A percentile compares a stretch with the other conserved stretches of the same genome.
phyloP scores from a whole-genome alignment of 2,888 invertebrate genomes.

The Torymus auratus region DNA sequence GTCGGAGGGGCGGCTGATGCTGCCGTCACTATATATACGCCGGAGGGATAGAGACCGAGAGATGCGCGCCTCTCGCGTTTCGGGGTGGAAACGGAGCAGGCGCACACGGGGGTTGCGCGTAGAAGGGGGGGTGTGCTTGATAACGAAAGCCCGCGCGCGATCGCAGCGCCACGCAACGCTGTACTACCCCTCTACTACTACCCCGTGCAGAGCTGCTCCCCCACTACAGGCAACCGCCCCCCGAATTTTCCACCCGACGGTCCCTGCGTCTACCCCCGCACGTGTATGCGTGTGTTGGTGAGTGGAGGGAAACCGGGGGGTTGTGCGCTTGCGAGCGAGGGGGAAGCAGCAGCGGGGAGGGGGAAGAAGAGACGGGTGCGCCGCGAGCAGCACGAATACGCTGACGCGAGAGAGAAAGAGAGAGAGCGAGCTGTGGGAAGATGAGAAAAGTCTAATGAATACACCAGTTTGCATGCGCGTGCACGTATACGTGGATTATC shows the following conservation, averaged over 20 bases:
- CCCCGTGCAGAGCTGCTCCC: neutral
- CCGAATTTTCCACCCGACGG: conserved; percentile 13
- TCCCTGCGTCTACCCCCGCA: neutral
- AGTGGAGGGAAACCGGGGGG: neutral
- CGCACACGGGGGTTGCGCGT: conserved; percentile 28
- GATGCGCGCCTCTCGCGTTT: conserved; percentile 14
- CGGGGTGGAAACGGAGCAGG: conserved; percentile 46
- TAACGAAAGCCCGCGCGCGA: too few relatives aligned
- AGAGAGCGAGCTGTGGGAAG: conserved; percentile 11
- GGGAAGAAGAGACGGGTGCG: neutral
- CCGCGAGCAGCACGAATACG: conserved; percentile 21
- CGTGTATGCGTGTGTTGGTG: neutral
- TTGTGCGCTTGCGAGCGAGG: neutral
- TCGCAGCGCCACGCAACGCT: conserved; percentile 2
- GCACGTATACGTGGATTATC: conserved; percentile 40
- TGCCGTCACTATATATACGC: conserved; percentile 5
- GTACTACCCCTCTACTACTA: too few relatives aligned
- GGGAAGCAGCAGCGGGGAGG: neutral
- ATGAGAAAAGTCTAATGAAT: conserved; percentile 59
- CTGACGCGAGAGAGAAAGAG: conserved; percentile 2
- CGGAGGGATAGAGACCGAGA: conserved; percentile 20
- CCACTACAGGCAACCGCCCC: neutral
- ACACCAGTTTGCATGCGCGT: conserved; percentile 54
- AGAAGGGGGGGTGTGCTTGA: neutral
- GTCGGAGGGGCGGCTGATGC: neutral